Percentiles rank a stretch among this genome's conserved stretches.
These are phyloP conservation scores for Hydrotaea cyrtoneurina DNA, from an alignment of 2,888 invertebrate genomes.

Conservation along the genomic window DNA sequence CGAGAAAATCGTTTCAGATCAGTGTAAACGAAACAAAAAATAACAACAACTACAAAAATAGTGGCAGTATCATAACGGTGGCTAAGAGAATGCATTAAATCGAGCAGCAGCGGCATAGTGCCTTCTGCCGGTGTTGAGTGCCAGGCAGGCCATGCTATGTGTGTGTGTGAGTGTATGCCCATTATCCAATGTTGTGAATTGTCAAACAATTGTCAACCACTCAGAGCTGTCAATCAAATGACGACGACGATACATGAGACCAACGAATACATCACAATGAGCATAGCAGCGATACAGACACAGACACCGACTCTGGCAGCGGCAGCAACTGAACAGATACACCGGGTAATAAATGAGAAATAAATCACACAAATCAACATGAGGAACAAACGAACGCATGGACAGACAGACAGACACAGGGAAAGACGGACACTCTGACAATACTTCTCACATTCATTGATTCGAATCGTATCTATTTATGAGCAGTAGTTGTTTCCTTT, in stretches of 20 bases:
- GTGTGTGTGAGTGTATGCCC: conserved; percentile 51
- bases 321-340: too few relatives aligned
- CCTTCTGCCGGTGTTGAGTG: conserved; percentile 32
- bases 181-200: conserved; percentile 72
- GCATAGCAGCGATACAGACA: neutral
- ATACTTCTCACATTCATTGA: conserved; percentile 10
- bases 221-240: conserved; percentile 80
- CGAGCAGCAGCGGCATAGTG: conserved; percentile 42
- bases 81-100: conserved; percentile 34
- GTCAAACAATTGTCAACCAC: conserved; percentile 80
- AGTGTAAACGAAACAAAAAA: conserved; percentile 53
- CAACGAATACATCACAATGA: conserved; percentile 38
- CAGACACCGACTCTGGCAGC: conserved; percentile 23
- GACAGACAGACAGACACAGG: neutral
- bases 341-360: conserved; percentile 56
- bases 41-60: too few relatives aligned
- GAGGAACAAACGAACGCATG: conserved; percentile 32
- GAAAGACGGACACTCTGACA: conserved; percentile 35
- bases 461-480: conserved; percentile 40
- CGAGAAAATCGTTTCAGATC: conserved; percentile 74
- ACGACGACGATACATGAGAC: conserved; percentile 63
- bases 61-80: conserved; percentile 8
- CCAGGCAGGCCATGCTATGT: conserved; percentile 28
- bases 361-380: conserved; percentile 57
- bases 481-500: conserved; percentile 19